Conservation (phyloP, 2,888 invertebrate genomes). For the Rotaria magnacalcarata region DNA sequence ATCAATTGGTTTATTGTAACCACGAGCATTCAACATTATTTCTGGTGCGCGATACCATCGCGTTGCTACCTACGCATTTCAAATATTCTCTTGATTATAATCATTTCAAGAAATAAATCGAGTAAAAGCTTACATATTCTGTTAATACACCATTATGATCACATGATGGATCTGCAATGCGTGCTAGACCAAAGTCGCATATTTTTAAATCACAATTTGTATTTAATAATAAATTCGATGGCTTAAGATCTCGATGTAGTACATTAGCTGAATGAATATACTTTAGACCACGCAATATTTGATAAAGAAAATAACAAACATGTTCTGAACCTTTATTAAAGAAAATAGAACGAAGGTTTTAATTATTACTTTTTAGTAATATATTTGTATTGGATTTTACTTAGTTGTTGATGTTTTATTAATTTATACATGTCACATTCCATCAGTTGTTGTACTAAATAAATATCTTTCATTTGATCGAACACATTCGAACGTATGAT, state of each 20-base stretch:
- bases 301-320: constrained; percentile 99
- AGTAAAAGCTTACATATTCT: constrained; percentile 71
- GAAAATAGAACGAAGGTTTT: neutral
- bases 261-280: constrained; percentile 99
- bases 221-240: constrained; percentile 92
- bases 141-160: constrained; percentile 98
- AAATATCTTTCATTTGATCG: constrained; percentile 60
- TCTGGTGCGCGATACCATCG: constrained; percentile 99
- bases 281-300: constrained; percentile 73
- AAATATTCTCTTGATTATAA: no score
- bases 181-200: constrained; percentile 97
- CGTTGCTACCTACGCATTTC: constrained; percentile 69
- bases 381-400: constrained; percentile 65
- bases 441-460: constrained; percentile 99
- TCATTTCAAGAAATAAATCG: no score
- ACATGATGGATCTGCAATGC: constrained; percentile 97
- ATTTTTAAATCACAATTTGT: constrained; percentile 97
- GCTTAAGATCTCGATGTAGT: constrained; percentile 88
- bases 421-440: constrained; percentile 99
- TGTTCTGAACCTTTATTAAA: constrained; percentile 68
- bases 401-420: constrained; percentile 96
- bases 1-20: constrained; percentile 21
- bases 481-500: constrained; percentile 88
- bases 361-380: no score
- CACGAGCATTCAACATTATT: constrained; percentile 94